A percentile compares a stretch with the other conserved stretches of the same genome.
These are phyloP conservation scores for Zaprionus lineosus DNA, from an alignment of 2,888 invertebrate genomes.

Conservation along the genomic window DNA sequence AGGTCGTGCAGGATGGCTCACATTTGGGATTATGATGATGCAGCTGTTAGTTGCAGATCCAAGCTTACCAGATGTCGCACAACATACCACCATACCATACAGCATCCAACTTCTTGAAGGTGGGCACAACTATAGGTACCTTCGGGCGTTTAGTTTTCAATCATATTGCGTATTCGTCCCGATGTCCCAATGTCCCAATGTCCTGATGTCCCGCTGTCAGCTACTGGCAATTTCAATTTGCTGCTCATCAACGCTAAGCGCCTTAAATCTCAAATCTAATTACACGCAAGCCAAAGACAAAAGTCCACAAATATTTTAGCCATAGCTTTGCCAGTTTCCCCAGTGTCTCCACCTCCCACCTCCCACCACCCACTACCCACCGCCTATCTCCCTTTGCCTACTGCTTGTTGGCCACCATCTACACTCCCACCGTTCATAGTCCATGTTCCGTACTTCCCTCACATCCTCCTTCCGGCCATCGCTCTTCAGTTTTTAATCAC, in stretches of 20 bases:
- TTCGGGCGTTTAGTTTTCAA: constrained; percentile 11
- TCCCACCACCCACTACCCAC: not conserved
- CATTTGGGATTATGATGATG: constrained; percentile 7
- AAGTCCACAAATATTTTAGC: constrained; percentile 54
- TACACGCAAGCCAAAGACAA: constrained; percentile 65
- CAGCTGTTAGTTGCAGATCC: constrained; percentile 4
- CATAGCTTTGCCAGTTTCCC: no score
- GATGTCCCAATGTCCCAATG: not conserved
- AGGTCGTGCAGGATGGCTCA: not conserved
- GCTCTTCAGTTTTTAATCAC: constrained; percentile 57
- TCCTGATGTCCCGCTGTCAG: constrained; percentile 13
- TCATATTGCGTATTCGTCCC: constrained; percentile 21
- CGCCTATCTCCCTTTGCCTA: not conserved
- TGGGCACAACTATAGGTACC: no score
- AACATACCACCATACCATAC: no score
- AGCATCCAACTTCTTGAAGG: no score
- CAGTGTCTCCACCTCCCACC: no score
- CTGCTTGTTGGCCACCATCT: no score
- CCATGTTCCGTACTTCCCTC: no score
- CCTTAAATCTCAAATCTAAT: constrained; percentile 73
- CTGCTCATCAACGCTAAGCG: constrained; percentile 57
- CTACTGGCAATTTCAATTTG: constrained; percentile 54
- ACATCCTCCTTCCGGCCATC: no score
- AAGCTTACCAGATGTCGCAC: no score
- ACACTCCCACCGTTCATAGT: constrained; percentile 4